Conservation (phyloP, 2,888 invertebrate genomes). For the Drosophila falleni region DNA sequence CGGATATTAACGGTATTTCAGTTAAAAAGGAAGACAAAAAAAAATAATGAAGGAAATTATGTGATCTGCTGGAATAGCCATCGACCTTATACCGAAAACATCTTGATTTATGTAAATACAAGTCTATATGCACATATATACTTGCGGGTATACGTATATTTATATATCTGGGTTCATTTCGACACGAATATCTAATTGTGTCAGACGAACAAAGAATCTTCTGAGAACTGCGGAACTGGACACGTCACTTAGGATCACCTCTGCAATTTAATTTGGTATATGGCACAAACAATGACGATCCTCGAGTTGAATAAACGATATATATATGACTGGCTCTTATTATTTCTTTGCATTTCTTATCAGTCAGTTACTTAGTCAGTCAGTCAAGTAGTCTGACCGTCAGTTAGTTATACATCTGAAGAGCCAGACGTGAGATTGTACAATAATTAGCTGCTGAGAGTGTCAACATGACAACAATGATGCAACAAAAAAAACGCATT, state of each 20-base stretch:
- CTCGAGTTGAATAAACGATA: slow-evolving; percentile 29
- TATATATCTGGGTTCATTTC: background rate
- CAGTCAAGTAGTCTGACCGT: background rate
- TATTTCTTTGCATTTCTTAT: slow-evolving; percentile 15
- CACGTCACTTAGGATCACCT: slow-evolving; percentile 18
- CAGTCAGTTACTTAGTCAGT: slow-evolving; percentile 11
- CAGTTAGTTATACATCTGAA: slow-evolving; percentile 5
- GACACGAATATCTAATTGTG: slow-evolving; percentile 27
- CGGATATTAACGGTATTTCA: slow-evolving; percentile 6
- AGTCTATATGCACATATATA: background rate
- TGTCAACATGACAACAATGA: slow-evolving; percentile 17
- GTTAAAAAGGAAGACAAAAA: background rate
- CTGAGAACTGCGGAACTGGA: slow-evolving; percentile 32
- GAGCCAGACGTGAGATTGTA: slow-evolving; percentile 7
- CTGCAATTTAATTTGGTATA: background rate
- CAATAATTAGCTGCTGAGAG: slow-evolving; percentile 14
- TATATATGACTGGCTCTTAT: background rate
- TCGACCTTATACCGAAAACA: slow-evolving; percentile 16
- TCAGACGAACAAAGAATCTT: slow-evolving; percentile 11
- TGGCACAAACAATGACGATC: slow-evolving; percentile 2
- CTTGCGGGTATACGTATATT: background rate
- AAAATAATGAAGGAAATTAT: slow-evolving; percentile 17
- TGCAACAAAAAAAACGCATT: background rate
- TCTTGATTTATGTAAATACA: slow-evolving; percentile 17
- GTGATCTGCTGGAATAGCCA: slow-evolving; percentile 12